Evolutionary conservation across 2,888 invertebrate genomes (phyloP), one percentile per base, ranked within the genome.

Genomic region (Oasisia sp.): DNA sequence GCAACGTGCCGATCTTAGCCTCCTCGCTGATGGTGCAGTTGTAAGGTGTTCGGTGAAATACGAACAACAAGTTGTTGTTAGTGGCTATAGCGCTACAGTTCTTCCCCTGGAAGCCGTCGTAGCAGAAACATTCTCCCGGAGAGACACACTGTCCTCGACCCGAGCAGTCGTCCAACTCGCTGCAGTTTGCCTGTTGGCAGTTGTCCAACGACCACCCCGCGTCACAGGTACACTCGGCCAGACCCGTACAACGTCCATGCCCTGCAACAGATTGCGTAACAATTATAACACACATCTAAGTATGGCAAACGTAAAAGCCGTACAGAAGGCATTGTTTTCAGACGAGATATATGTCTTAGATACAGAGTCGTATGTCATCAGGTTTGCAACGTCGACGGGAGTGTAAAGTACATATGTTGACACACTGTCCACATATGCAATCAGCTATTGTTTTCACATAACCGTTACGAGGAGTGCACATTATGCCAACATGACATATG

Each of bases 61-160:
- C 74, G 74, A 74, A 0, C 38, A 38, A 38, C 38, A 38, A 4
- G 38, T 38, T 38, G n/a, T 14, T 4, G 74, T 74, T 74, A 7
- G 7, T n/a, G n/a, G 27, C 19, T 5, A 27, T 27, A 2, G 14
- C 98, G 94, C 98, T 98, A 96, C 99, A 99, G 97, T 99, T 98
- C 94, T 98, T 97, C 92, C 99, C 99, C 38, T 99, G 98, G 96
- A 98, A 99, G 92, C 99, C 99, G 97, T 99, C 99, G 97, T 98
- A 98, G 96, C 99, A 99, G 93, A 97, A 97, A 95, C 99, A 97
- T 0, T 93, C 93, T 93, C 96, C 95, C 1, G 97, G 97, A 58
- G 94, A 94, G n/a, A 95, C 94, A 93, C 97, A 97, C 5, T 91
- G 94, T 0, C 97, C 97, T 91, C 95, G 92, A 32, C 95, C 94